Evolutionary conservation across 2,888 invertebrate species (phyloP).

Genomic region (Catocala sponsa): DNA sequence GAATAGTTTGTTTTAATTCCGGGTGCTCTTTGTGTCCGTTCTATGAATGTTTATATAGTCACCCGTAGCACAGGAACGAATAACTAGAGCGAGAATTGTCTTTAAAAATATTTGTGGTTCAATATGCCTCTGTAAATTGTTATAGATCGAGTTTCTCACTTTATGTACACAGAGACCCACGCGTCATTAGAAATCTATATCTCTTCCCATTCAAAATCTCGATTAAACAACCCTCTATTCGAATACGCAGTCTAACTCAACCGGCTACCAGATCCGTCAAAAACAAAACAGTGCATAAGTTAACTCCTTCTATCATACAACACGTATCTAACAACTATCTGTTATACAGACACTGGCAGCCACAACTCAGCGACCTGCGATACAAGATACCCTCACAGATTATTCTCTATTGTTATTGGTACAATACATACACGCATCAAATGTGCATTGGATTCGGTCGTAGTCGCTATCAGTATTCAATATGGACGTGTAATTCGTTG

Average conservation of each 20-base stretch:
- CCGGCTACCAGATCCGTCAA: not conserved
- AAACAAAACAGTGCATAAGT: constrained; percentile 24
- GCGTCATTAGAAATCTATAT: no score
- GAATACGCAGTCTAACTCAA: not conserved
- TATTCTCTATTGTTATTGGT: constrained; percentile 44
- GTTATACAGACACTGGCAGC: constrained; percentile 4
- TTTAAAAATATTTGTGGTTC: no score
- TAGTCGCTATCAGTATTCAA: constrained; percentile 28
- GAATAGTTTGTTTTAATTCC: no score
- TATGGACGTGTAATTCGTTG: constrained; percentile 16
- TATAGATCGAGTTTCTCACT: no score
- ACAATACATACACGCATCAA: constrained; percentile 48
- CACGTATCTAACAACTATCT: not conserved
- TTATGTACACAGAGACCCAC: no score
- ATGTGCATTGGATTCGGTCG: constrained; percentile 40
- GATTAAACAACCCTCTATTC: no score
- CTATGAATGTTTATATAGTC: no score
- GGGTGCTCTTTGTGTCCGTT: no score
- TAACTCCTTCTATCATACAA: constrained; percentile 11
- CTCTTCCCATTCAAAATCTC: no score
- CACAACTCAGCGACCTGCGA: constrained; percentile 48
- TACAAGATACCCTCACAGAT: constrained; percentile 46
- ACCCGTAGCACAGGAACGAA: no score
- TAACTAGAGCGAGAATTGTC: no score
- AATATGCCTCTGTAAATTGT: no score